phyloP scores from a whole-genome alignment of 1,140 invertebrate species.

The Euwallacea similis region DNA sequence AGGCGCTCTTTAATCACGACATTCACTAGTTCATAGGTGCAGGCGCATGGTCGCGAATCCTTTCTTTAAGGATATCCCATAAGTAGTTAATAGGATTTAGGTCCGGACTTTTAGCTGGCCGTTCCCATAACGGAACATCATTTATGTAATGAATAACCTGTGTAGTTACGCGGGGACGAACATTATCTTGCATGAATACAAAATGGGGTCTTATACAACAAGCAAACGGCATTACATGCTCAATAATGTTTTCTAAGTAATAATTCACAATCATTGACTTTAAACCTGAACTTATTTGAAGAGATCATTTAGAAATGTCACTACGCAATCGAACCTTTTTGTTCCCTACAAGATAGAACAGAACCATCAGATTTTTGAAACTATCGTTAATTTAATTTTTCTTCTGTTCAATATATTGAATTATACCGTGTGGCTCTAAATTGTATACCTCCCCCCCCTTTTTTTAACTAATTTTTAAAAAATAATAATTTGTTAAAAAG shows the following conservation, averaged over 20 bases:
- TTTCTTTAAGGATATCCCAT: slow-evolving; percentile 25
- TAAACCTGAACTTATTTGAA: neutral
- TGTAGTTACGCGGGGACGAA: slow-evolving; percentile 30
- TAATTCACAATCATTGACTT: slow-evolving; percentile 28
- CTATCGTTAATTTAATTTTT: too few species aligned
- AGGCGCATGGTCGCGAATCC: neutral
- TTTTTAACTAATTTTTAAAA: too few species aligned
- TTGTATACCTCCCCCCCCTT: too few species aligned
- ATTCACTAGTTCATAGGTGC: neutral
- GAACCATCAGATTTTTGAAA: too few species aligned
- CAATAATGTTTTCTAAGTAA: slow-evolving; percentile 30
- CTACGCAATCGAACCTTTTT: too few species aligned
- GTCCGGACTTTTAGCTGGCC: slow-evolving; percentile 32
- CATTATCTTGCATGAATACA: slow-evolving; percentile 37
- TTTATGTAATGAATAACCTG: slow-evolving; percentile 23
- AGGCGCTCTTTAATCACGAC: neutral
- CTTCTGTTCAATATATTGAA: too few species aligned
- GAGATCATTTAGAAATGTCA: too few species aligned
- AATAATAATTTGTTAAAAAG: too few species aligned
- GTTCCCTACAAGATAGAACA: too few species aligned
- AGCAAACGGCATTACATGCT: slow-evolving; percentile 32
- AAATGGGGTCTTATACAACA: slow-evolving; percentile 21
- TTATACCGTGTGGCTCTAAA: too few species aligned
- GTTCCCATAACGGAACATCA: slow-evolving; percentile 19
- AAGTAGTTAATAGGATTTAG: slow-evolving; percentile 30